Evolutionary conservation across 2,797 vertebrate species (phyloP).

Genomic region (Spinibarbus caldwelli): DNA sequence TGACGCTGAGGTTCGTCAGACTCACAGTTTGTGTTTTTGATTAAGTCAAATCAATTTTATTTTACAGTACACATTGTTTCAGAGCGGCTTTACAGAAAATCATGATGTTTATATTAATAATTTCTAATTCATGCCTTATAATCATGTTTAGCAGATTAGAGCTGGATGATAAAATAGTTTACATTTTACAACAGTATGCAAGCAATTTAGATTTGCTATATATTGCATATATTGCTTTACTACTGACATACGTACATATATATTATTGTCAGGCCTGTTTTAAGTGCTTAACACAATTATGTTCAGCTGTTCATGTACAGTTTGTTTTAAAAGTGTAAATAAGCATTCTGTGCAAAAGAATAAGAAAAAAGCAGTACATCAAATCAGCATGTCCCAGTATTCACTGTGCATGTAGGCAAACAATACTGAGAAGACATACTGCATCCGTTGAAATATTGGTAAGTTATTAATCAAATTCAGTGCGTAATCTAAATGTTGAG

Average conservation of each 20-base stretch:
- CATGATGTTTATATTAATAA: not conserved
- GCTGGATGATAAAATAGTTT: not conserved
- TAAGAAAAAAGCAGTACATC: not conserved
- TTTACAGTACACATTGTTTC: not conserved
- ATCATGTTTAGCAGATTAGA: not conserved
- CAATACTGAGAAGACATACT: not conserved
- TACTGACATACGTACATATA: not conserved
- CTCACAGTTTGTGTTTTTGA: not conserved
- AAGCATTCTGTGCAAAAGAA: not conserved
- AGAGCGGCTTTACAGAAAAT: not conserved
- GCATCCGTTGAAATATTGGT: not conserved
- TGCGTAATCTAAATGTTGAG: not conserved
- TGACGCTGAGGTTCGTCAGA: constrained; percentile 88
- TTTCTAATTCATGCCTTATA: not conserved
- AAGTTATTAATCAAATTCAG: not conserved
- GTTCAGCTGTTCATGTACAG: not conserved
- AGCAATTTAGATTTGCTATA: not conserved
- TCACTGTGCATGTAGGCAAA: not conserved
- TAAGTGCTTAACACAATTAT: not conserved
- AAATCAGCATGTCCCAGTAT: not conserved
- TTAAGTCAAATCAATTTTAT: not conserved
- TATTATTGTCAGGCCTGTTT: not conserved
- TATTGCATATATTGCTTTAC: not conserved
- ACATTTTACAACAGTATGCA: not conserved
- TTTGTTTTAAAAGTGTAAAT: not conserved